A percentile compares a stretch with the other conserved stretches of the same genome.
phyloP scores from a whole-genome alignment of 2,888 invertebrate species.

The Vanessa cardui region DNA sequence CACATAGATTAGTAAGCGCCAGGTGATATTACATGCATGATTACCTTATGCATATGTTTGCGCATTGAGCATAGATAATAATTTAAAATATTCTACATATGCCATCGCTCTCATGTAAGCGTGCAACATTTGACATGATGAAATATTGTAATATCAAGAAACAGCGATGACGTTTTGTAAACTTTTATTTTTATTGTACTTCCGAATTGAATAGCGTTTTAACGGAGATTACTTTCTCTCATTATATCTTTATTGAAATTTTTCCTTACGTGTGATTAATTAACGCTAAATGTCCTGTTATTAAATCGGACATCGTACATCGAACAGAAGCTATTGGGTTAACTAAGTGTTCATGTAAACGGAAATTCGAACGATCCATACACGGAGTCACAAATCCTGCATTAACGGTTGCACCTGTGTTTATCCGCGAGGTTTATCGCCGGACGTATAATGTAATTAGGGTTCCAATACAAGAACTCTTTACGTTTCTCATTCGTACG shows the following conservation, averaged over 20 bases:
- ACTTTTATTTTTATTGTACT: not conserved
- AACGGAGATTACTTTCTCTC: constrained; percentile 18
- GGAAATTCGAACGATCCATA: constrained; percentile 28
- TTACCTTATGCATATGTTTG: constrained; percentile 8
- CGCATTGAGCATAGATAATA: not conserved
- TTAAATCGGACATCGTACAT: constrained; percentile 20
- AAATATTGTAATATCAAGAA: constrained; percentile 4
- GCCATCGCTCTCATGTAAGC: not conserved
- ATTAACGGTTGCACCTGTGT: constrained; percentile 40
- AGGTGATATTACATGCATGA: constrained; percentile 25
- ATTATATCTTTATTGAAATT: constrained; percentile 17
- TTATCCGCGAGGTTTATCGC: constrained; percentile 48
- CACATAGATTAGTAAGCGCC: constrained; percentile 8
- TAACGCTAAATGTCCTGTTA: constrained; percentile 30
- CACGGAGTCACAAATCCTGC: constrained; percentile 24
- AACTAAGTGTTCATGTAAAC: constrained; percentile 27
- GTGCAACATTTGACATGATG: not conserved
- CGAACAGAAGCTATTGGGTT: constrained; percentile 31
- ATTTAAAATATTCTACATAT: constrained; percentile 1
- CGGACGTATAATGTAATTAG: constrained; percentile 47
- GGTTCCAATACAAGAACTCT: constrained; percentile 26
- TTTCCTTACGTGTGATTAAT: constrained; percentile 33
- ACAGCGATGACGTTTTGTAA: not conserved
- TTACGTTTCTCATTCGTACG: constrained; percentile 13
- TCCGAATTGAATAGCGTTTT: not conserved